Conservation (phyloP, 92 coral and sea anemone genomes). For the Siderastrea siderea region DNA sequence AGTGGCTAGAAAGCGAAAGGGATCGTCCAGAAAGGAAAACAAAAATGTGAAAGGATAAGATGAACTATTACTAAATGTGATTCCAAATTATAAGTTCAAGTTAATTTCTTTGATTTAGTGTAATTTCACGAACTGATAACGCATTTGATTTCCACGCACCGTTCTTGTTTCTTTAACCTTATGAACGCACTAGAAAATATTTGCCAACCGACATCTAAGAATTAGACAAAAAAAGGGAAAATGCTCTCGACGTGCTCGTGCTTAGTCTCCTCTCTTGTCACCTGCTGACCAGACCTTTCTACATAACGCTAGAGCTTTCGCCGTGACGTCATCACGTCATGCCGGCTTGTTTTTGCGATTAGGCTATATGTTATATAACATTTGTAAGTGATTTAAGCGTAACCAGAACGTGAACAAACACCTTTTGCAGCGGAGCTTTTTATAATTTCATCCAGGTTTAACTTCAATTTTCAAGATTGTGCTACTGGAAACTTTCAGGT, state of each 20-base stretch:
- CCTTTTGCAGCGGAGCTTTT: neutral
- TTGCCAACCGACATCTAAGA: no score
- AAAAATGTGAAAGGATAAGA: no score
- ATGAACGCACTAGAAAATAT: no score
- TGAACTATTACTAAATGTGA: no score
- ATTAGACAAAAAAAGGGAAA: no score
- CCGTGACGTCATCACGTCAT: conserved; percentile 33
- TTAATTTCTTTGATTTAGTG: no score
- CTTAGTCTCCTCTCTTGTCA: neutral
- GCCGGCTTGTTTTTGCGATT: neutral
- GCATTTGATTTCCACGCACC: no score
- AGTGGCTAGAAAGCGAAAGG: no score
- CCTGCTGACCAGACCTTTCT: neutral
- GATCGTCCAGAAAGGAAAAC: no score
- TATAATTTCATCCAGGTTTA: neutral
- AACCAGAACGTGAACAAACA: neutral
- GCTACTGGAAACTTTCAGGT: conserved; percentile 8
- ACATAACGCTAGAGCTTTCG: conserved; percentile 36
- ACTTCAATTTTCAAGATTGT: conserved; percentile 25
- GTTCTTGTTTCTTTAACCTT: no score
- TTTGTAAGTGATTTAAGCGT: neutral
- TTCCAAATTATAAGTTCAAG: no score
- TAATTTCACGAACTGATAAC: no score
- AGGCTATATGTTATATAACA: neutral
- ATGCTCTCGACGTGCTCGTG: neutral